These are phyloP conservation scores for Scaptomyza hsui DNA, from an alignment of 1,140 invertebrate genomes.

Conservation along the genomic window DNA sequence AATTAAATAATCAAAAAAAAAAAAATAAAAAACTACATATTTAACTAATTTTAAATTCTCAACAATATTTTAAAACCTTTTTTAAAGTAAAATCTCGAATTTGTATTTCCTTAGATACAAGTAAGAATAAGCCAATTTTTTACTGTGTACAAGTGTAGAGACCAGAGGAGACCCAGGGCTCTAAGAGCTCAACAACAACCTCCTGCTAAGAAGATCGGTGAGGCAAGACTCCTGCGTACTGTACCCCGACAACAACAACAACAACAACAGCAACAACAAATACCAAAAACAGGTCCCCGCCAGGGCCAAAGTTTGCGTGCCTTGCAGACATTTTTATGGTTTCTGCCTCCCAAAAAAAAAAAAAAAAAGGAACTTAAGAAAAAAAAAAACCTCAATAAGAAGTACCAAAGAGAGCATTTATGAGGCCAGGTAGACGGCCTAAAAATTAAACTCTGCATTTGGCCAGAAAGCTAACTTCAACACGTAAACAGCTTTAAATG, in stretches of 20 bases:
- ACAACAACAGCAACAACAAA: slow-evolving; percentile 14
- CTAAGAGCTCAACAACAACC: slow-evolving; percentile 43
- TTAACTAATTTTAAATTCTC: no score
- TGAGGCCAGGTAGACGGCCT: slow-evolving; percentile 35
- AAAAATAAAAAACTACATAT: no score
- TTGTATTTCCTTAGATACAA: no score
- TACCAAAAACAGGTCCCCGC: slow-evolving; percentile 63
- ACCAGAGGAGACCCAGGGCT: slow-evolving; percentile 41
- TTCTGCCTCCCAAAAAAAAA: slow-evolving; percentile 36
- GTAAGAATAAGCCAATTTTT: background rate
- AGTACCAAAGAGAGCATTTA: slow-evolving; percentile 36
- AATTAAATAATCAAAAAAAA: no score
- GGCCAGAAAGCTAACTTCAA: slow-evolving; percentile 13
- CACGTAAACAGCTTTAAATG: background rate
- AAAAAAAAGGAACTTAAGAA: no score
- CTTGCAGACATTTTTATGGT: slow-evolving; percentile 66
- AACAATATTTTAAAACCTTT: no score
- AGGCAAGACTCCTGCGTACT: slow-evolving; percentile 31
- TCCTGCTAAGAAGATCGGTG: slow-evolving; percentile 68
- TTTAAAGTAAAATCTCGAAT: no score
- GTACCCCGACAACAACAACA: slow-evolving; percentile 26
- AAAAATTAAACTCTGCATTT: slow-evolving; percentile 17
- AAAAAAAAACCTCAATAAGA: slow-evolving; percentile 16
- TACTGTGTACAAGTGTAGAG: slow-evolving; percentile 18
- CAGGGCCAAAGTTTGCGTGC: slow-evolving; percentile 77